Evolutionary conservation across 1,140 invertebrate genomes (phyloP).

Genomic region (Neoseiulus cucumeris): DNA sequence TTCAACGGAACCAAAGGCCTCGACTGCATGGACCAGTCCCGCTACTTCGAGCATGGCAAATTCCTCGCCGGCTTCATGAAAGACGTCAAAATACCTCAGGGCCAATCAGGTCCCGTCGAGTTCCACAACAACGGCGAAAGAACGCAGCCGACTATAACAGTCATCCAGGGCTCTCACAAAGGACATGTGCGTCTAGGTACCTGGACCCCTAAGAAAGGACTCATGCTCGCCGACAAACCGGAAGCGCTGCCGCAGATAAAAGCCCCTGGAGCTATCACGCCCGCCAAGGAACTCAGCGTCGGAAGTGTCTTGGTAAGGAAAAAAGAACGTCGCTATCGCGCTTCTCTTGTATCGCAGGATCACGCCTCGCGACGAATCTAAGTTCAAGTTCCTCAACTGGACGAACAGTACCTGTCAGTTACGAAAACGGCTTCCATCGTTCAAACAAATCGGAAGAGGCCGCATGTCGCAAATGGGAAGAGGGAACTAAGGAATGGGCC

Average conservation of each 20-base stretch:
- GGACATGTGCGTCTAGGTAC: slow-evolving; percentile 2
- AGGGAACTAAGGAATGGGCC: too few relatives aligned
- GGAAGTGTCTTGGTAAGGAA: slow-evolving; percentile 5
- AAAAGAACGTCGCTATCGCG: background rate
- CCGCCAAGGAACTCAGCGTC: slow-evolving; percentile 9
- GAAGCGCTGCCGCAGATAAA: slow-evolving; percentile 4
- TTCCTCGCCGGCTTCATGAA: background rate
- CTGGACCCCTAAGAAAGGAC: background rate
- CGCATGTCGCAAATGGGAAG: too few relatives aligned
- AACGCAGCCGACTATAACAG: background rate
- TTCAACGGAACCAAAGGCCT: slow-evolving; percentile 3
- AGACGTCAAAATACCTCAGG: background rate
- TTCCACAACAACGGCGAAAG: slow-evolving; percentile 2
- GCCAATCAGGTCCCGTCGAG: slow-evolving; percentile 8
- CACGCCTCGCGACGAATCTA: too few relatives aligned
- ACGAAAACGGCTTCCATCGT: too few relatives aligned
- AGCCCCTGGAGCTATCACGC: slow-evolving; percentile 1
- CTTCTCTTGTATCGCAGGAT: too few relatives aligned
- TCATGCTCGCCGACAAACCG: slow-evolving; percentile 9
- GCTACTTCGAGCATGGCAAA: background rate
- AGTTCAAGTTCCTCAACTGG: too few relatives aligned
- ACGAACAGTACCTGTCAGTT: too few relatives aligned
- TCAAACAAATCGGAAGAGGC: too few relatives aligned
- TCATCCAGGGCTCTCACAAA: slow-evolving; percentile 2
- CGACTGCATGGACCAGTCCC: slow-evolving; percentile 10